Conservation (phyloP, 2,888 invertebrate genomes). For the Punctoribates punctum region DNA sequence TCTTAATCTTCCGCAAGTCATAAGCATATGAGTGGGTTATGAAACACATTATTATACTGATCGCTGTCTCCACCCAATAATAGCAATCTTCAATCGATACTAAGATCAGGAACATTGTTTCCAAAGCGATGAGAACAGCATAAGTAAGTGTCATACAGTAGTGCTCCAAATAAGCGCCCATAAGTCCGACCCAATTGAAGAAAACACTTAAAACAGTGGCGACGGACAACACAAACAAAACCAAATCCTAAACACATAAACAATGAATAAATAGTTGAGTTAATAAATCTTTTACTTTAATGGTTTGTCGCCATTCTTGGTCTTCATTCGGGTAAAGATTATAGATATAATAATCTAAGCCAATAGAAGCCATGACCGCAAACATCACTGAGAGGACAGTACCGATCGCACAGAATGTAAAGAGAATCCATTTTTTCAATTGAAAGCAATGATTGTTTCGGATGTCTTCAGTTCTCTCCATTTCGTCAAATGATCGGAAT, state of each 20-base stretch:
- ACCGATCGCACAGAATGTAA: background rate
- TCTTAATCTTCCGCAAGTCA: no score
- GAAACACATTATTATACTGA: no score
- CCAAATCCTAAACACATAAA: no score
- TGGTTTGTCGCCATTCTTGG: no score
- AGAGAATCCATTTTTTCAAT: background rate
- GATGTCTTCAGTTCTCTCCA: no score
- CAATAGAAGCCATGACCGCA: background rate
- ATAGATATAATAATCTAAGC: no score
- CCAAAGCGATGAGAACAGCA: background rate
- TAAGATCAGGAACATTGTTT: background rate
- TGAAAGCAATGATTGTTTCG: background rate
- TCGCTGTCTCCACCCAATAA: background rate
- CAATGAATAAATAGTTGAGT: no score
- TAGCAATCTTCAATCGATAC: background rate
- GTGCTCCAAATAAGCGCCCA: constrained; percentile 9
- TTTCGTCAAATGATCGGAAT: no score
- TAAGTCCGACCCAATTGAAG: background rate
- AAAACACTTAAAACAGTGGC: background rate
- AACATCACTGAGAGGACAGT: background rate
- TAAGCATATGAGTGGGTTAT: no score
- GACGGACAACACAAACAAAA: no score
- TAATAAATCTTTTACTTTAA: no score
- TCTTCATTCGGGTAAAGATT: no score
- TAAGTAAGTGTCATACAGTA: background rate